Percentiles rank a stretch among this genome's conserved stretches.
Conservation (phyloP, 2,888 invertebrate genomes). For the Phragmatobia fuliginosa region DNA sequence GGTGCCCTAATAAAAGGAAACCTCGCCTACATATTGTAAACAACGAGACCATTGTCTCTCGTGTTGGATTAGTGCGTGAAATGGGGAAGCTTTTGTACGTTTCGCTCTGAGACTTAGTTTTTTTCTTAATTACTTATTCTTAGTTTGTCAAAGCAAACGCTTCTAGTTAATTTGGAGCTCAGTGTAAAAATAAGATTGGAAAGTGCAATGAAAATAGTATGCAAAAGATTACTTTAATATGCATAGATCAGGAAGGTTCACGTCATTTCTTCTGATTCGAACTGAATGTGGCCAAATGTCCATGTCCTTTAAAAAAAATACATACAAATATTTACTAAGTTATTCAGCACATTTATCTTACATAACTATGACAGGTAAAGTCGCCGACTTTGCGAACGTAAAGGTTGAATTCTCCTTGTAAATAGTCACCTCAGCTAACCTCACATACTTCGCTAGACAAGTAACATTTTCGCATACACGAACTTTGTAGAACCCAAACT, state of each 20-base stretch:
- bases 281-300: background rate
- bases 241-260: no score
- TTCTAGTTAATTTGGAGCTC: no score
- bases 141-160: no score
- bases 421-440: background rate
- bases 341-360: background rate
- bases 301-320: background rate
- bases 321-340: background rate
- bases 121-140: background rate
- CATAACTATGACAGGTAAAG: background rate
- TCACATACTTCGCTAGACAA: background rate
- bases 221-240: no score
- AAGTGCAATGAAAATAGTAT: no score
- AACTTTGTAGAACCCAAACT: background rate
- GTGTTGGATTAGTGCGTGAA: constrained; percentile 49
- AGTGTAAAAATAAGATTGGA: no score
- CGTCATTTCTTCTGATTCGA: no score
- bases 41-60: constrained; percentile 57
- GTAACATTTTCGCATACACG: constrained; percentile 23
- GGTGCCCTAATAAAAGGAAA: constrained; percentile 57
- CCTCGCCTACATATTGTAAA: constrained; percentile 46
- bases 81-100: constrained; percentile 3
- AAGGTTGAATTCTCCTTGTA: background rate
- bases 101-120: constrained; percentile 23
- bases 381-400: background rate